These are phyloP conservation scores for Armadillidium nasatum DNA, from an alignment of 1,140 invertebrate species.

Conservation along the genomic window DNA sequence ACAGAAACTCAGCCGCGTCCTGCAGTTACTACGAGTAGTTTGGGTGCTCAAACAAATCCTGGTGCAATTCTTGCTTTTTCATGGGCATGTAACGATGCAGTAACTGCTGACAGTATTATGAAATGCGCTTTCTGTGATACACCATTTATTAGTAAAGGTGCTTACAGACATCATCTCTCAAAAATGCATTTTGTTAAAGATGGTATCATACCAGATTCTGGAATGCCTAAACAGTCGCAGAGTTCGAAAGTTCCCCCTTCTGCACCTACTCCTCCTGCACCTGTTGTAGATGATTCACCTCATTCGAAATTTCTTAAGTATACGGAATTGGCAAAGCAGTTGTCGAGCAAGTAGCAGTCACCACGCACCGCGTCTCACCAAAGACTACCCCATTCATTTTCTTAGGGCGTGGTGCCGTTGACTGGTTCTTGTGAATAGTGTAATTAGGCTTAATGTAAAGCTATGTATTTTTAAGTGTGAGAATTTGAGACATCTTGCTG, in stretches of 20 bases:
- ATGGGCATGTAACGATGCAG: constrained; percentile 88
- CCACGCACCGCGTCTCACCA: not conserved
- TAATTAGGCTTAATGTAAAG: not conserved
- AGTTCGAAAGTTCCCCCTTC: constrained; percentile 47
- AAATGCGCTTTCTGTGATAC: constrained; percentile 96
- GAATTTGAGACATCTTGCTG: constrained; percentile 1
- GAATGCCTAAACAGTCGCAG: constrained; percentile 52
- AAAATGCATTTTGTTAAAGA: constrained; percentile 97
- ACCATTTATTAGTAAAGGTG: constrained; percentile 91
- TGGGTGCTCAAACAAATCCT: constrained; percentile 53
- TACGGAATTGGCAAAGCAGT: constrained; percentile 90
- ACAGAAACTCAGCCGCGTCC: constrained; percentile 63
- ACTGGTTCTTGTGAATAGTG: constrained; percentile 3
- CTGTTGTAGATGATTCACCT: constrained; percentile 73
- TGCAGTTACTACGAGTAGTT: constrained; percentile 47
- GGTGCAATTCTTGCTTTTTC: constrained; percentile 83
- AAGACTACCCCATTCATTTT: constrained; percentile 7
- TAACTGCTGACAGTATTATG: constrained; percentile 67
- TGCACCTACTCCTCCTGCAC: constrained; percentile 41
- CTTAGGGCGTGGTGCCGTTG: not conserved
- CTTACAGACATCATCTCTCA: constrained; percentile 90
- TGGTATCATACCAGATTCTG: constrained; percentile 67
- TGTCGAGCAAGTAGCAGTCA: constrained; percentile 78
- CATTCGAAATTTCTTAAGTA: constrained; percentile 96
- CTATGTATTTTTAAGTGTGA: not conserved